Base-by-base conservation (phyloP, 2,888 invertebrate species). In the Timema podura region DNA sequence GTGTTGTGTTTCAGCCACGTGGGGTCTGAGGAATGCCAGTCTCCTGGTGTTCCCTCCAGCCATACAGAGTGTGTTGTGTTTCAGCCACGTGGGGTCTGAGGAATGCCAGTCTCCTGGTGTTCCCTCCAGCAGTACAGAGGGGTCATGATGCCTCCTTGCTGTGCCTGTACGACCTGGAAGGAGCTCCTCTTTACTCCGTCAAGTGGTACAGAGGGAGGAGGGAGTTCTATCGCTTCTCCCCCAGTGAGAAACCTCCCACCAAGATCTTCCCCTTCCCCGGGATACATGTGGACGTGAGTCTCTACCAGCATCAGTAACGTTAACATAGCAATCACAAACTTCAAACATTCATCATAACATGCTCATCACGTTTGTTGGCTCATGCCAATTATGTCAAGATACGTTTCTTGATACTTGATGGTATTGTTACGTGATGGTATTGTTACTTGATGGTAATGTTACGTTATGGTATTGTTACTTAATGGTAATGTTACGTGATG, bases 131-230 rank as follows among this genome's bases (percentile, higher is more conserved):
- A 5, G 91, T 92, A 67, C 85, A 89, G 78, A 84, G 87, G 69
- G 88, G 89, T 8, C 86, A 88, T 65, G 86, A 88, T 75, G 91
- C 89, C 2, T 87, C 88, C 7, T 82, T 93, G 64, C 84, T 86
- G 69, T 94, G 94, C 81, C 84, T 88, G 74, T 89, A 93, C 77
- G 91, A 93, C 79, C 86, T 93, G 82, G 89, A 92, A 77, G 88
- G 87, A 0, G 88, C 87, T 6, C 89, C 88, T 0, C 84, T 95
- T 16, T 94, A 94, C 82, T 88, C 92, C 5, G 91, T 94, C 73
- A 93, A 94, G 83, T 94, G 93, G 91, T 94, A 93, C 82, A 85
- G 93, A 70, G 94, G 93, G 6, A 87, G 83, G 78, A 86, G 89
- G 77, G 94, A 95, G 83, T 93, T 94, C 83, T 94, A 92, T 83